Evolutionary conservation across 2,113 vertebrate species (phyloP), one percentile per base, ranked within the genome.

Genomic region (Pteronura brasiliensis): DNA sequence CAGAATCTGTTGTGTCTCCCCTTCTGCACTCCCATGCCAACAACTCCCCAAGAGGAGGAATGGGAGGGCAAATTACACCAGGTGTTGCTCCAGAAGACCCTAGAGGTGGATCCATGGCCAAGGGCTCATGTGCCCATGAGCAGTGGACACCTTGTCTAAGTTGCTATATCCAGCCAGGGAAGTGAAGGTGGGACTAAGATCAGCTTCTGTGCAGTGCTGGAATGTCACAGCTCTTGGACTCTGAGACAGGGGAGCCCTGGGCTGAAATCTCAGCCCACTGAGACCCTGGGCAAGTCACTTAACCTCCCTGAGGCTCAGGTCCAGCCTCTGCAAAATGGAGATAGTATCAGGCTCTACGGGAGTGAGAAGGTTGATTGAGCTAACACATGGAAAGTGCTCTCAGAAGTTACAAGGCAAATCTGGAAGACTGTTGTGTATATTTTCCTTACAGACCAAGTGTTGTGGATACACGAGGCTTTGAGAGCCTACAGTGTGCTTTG

Each of bases 401-500:
- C n/a, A 34, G 65, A 59, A 44, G n/a, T 42, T 69, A 52, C 59
- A 8, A 2, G 0, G 27, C 59, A 49, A 29, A 5, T 27, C 21
- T 17, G 27, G 11, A 61, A 65, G 61, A 79, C 18, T 1, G 1
- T 4, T 27, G 23, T 5, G 11, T 12, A 25, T n/a, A 5, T 52
- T 36, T 92, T 20, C 49, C 39, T 59, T 18, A 23, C 13, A 84
- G 69, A 84, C 49, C 42, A 31, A 92, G 59, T 52, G 49, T 61
- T n/a, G 15, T 0, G 5, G 27, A 25, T 9, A 34, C 21, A 9
- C 1, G 11, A 44, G 52, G 9, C 39, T 17, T 8, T 25, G 49
- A 59, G 49, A 79, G 25, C 79, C 90, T 85, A 18, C 61, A 15
- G 14, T 25, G 71, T 85, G 93, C 71, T 85, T 12, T 31, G 13